Conservation (phyloP, 2,888 invertebrate species). For the Drosophila longiperda region DNA sequence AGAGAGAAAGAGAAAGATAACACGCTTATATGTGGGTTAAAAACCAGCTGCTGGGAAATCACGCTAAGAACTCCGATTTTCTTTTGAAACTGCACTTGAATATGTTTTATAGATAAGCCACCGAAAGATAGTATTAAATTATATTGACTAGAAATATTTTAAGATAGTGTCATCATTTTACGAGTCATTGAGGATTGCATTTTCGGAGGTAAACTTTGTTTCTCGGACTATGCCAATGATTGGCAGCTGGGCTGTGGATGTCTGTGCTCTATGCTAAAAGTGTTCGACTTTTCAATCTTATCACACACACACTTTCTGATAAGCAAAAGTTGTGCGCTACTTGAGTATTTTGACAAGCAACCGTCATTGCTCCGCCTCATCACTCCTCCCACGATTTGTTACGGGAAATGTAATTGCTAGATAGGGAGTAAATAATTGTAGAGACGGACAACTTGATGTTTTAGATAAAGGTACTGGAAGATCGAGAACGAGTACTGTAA, state of each 20-base stretch:
- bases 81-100: neutral
- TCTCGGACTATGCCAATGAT: slow-evolving; percentile 13
- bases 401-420: slow-evolving; percentile 36
- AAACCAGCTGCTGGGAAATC: neutral
- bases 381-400: neutral
- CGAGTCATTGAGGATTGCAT: slow-evolving; percentile 34
- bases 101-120: neutral
- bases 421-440: slow-evolving; percentile 10
- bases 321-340: slow-evolving; percentile 34
- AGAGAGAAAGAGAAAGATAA: neutral
- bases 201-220: slow-evolving; percentile 2
- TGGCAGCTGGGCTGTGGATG: slow-evolving; percentile 18
- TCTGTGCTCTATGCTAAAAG: neutral
- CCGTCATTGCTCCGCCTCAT: neutral
- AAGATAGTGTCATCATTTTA: slow-evolving; percentile 9
- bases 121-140: neutral
- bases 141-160: neutral
- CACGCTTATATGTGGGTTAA: neutral
- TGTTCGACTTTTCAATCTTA: slow-evolving; percentile 44
- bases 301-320: slow-evolving; percentile 47
- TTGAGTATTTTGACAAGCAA: slow-evolving; percentile 42
- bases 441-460: slow-evolving; percentile 8
- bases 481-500: slow-evolving; percentile 10
- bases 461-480: slow-evolving; percentile 32
- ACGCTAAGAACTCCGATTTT: neutral